A percentile compares a stretch with the other conserved stretches of the same genome.
phyloP scores from a whole-genome alignment of 1,140 invertebrate genomes.

The Tribolium castaneum region DNA sequence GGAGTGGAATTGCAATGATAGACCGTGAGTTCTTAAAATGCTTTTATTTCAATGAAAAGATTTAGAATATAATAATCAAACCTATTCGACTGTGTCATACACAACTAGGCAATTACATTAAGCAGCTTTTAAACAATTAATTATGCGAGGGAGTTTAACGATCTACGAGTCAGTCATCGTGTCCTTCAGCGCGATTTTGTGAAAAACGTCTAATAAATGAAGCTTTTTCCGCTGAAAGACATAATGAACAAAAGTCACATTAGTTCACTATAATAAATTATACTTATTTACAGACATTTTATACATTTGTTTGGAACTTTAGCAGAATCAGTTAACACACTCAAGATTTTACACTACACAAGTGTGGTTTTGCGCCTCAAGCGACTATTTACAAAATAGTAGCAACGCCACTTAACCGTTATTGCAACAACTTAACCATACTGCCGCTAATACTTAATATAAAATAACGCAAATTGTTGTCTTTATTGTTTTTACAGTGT shows the following conservation, averaged over 20 bases:
- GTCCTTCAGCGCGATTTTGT: conserved; percentile 49
- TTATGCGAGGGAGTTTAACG: conserved; percentile 51
- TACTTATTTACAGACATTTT: conserved; percentile 56
- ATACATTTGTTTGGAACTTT: conserved; percentile 51
- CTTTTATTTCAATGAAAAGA: conserved; percentile 35
- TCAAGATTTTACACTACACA: conserved; percentile 21
- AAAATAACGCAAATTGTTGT: conserved; percentile 8
- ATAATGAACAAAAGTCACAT: conserved; percentile 50
- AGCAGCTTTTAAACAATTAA: conserved; percentile 50
- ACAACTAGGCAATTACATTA: conserved; percentile 46
- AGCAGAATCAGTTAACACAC: conserved; percentile 22
- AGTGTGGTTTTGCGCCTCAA: neutral
- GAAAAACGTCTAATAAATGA: conserved; percentile 52
- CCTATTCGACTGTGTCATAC: conserved; percentile 33
- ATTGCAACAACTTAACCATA: neutral
- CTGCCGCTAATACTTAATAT: conserved; percentile 14
- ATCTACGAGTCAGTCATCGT: conserved; percentile 52
- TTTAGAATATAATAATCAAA: conserved; percentile 43
- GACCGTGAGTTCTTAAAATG: conserved; percentile 1
- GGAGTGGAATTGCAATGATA: neutral
- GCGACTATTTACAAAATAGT: conserved; percentile 10
- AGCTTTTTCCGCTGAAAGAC: conserved; percentile 53
- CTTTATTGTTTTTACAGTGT: neutral
- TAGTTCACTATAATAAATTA: conserved; percentile 57
- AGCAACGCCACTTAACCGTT: neutral